These are phyloP conservation scores for Macropis europaea DNA, from an alignment of 2,888 invertebrate genomes.

Conservation along the genomic window DNA sequence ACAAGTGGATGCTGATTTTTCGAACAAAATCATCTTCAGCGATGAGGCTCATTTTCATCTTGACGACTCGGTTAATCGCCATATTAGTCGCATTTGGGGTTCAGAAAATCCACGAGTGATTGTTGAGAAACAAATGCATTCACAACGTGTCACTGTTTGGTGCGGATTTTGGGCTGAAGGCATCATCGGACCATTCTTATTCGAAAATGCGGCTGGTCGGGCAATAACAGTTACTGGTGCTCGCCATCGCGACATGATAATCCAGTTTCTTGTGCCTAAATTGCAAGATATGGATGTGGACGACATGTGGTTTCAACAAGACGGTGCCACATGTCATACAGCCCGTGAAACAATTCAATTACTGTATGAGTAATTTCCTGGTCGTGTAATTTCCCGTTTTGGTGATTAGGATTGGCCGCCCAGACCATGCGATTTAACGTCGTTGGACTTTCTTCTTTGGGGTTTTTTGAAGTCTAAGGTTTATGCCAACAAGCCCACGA, in stretches of 20 bases:
- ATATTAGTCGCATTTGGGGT: slow-evolving; percentile 49
- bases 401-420: neutral
- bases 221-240: slow-evolving; percentile 59
- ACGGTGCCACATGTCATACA: slow-evolving; percentile 7
- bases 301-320: slow-evolving; percentile 26
- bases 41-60: slow-evolving; percentile 58
- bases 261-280: slow-evolving; percentile 45
- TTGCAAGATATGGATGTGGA: slow-evolving; percentile 22
- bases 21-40: slow-evolving; percentile 65
- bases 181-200: slow-evolving; percentile 73
- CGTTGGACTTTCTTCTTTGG: neutral
- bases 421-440: too few relatives aligned
- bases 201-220: slow-evolving; percentile 66
- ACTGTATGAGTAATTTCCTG: neutral
- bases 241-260: slow-evolving; percentile 63
- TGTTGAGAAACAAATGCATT: slow-evolving; percentile 67
- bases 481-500: slow-evolving; percentile 52
- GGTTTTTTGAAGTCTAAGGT: slow-evolving; percentile 35
- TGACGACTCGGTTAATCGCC: slow-evolving; percentile 50
- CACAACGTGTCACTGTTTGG: slow-evolving; percentile 68
- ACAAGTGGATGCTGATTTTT: slow-evolving; percentile 6
- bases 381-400: neutral
- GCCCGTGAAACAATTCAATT: neutral
- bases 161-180: slow-evolving; percentile 73
- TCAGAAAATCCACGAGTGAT: slow-evolving; percentile 69